Percentiles rank a stretch among this genome's conserved stretches.
Conservation (phyloP, 2,797 vertebrate genomes). For the Hydrocynus forskahlii region DNA sequence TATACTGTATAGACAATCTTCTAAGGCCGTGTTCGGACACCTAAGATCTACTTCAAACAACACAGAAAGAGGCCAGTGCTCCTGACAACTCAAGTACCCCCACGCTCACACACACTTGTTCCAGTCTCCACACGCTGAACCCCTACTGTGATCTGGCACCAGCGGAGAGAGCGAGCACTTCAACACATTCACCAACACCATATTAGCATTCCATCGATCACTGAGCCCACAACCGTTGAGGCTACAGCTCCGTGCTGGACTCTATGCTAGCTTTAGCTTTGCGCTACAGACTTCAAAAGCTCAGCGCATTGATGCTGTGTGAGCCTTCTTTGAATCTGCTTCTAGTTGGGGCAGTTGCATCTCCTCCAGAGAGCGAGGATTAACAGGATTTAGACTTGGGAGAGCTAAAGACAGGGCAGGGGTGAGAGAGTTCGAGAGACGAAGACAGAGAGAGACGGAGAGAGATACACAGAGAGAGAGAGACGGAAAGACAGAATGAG, state of each 20-base stretch:
- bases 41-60: background rate
- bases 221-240: conserved; percentile 24
- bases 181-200: conserved; percentile 19
- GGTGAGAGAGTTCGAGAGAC: background rate
- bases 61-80: background rate
- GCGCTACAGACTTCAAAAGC: conserved; percentile 44
- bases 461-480: background rate
- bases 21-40: background rate
- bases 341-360: conserved; percentile 34
- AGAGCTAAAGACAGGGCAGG: conserved; percentile 7
- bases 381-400: conserved; percentile 41
- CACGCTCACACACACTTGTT: conserved; percentile 16
- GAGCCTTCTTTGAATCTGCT: conserved; percentile 45
- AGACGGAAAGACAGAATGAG: background rate
- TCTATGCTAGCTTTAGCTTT: conserved; percentile 28
- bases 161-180: conserved; percentile 12
- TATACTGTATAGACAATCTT: background rate
- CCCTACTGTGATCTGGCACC: conserved; percentile 17
- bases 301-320: conserved; percentile 17
- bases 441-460: background rate
- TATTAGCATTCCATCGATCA: conserved; percentile 39
- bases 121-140: conserved; percentile 9
- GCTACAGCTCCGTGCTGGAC: conserved; percentile 11
- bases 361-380: conserved; percentile 45
- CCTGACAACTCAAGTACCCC: background rate